phyloP scores from a whole-genome alignment of 2,113 vertebrate genomes.

The Sylvilagus bachmani region DNA sequence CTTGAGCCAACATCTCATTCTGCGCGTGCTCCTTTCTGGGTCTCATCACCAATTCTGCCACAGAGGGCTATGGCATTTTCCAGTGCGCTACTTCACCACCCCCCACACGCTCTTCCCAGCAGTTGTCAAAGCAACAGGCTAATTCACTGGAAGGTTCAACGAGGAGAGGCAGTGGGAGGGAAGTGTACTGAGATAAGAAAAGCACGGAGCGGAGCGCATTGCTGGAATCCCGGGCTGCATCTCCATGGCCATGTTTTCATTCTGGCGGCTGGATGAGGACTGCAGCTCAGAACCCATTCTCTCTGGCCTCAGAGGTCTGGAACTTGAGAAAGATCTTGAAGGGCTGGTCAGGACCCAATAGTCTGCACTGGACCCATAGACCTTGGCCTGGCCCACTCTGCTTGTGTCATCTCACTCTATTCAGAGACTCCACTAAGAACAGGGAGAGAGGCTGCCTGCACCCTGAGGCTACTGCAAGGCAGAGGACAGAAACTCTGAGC shows the following conservation, averaged over 20 bases:
- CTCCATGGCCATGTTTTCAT: neutral
- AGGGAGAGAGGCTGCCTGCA: neutral
- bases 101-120: neutral
- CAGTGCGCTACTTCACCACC: neutral
- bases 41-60: neutral
- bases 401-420: neutral
- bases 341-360: accelerated
- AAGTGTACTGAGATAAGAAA: neutral
- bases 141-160: neutral
- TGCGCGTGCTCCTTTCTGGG: neutral
- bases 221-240: neutral
- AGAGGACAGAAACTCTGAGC: neutral
- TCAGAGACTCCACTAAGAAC: neutral
- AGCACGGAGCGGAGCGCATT: neutral
- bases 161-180: neutral
- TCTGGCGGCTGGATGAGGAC: neutral
- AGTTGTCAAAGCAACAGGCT: slow-evolving; percentile 73
- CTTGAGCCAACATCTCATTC: neutral
- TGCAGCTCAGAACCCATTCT: neutral
- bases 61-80: neutral
- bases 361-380: neutral
- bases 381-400: neutral
- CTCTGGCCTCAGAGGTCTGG: neutral
- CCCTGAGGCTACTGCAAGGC: neutral
- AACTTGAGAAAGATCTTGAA: neutral